These are phyloP conservation scores for Drosophila dunni DNA, from an alignment of 1,140 invertebrate species.

Conservation along the genomic window DNA sequence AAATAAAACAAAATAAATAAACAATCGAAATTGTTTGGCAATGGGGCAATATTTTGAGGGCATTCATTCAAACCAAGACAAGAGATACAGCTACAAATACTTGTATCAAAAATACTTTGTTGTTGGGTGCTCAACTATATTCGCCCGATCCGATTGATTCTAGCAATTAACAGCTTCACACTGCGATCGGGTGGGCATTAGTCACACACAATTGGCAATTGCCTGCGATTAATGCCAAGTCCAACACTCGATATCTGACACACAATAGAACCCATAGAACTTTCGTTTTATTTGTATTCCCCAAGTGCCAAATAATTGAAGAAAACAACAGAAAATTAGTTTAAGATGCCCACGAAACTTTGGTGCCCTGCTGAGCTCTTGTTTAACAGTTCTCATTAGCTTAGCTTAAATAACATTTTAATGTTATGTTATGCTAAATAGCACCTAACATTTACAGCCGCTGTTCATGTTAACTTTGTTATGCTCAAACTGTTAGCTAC, in stretches of 20 bases:
- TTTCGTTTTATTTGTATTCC: conserved; percentile 57
- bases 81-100: conserved; percentile 2
- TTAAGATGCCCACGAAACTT: neutral
- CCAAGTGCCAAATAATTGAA: conserved; percentile 29
- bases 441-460: no score
- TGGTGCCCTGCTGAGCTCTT: neutral
- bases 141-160: conserved; percentile 44
- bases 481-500: no score
- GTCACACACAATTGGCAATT: conserved; percentile 71
- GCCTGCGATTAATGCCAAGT: conserved; percentile 34
- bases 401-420: neutral
- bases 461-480: no score
- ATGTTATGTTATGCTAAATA: no score
- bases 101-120: neutral
- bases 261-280: conserved; percentile 22
- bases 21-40: conserved; percentile 16
- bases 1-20: neutral
- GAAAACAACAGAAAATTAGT: neutral
- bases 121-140: neutral
- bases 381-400: neutral
- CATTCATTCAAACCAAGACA: conserved; percentile 2
- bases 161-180: conserved; percentile 68
- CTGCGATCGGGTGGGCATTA: conserved; percentile 45
- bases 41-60: conserved; percentile 22
- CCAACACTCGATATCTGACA: conserved; percentile 29